Conservation (phyloP, 2,797 vertebrate genomes). For the Coilia nasus region DNA sequence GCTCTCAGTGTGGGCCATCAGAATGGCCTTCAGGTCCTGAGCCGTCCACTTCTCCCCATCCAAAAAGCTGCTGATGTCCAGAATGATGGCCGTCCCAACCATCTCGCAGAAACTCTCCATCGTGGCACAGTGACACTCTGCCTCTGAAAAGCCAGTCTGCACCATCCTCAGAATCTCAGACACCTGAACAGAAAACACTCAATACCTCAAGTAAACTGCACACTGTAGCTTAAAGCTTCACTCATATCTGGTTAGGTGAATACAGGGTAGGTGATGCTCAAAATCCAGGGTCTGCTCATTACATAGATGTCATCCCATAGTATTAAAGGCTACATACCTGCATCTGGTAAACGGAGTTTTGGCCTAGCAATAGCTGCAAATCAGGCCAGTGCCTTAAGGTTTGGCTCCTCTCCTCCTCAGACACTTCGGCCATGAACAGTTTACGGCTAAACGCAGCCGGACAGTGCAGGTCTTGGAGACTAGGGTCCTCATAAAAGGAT, state of each 20-base stretch:
- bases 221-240: too few species aligned
- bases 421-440: constrained; percentile 34
- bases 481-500: constrained; percentile 60
- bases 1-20: constrained; percentile 51
- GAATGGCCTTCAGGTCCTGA: constrained; percentile 55
- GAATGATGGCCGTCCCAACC: constrained; percentile 57
- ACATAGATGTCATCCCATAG: background rate
- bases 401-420: constrained; percentile 32
- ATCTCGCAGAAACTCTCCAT: constrained; percentile 56
- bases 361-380: constrained; percentile 61
- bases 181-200: constrained; percentile 41
- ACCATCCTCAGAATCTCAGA: constrained; percentile 54
- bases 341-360: constrained; percentile 55
- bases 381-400: constrained; percentile 45
- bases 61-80: constrained; percentile 45
- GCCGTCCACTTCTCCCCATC: constrained; percentile 50
- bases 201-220: too few species aligned
- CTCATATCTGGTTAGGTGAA: background rate
- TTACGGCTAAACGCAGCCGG: constrained; percentile 36
- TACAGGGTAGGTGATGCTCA: background rate
- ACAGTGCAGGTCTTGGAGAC: constrained; percentile 53
- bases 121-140: constrained; percentile 52
- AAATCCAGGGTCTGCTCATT: background rate
- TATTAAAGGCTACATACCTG: constrained; percentile 42
- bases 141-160: constrained; percentile 44